Evolutionary conservation across 2,888 invertebrate genomes (phyloP).

Genomic region (Morpho deidamia): DNA sequence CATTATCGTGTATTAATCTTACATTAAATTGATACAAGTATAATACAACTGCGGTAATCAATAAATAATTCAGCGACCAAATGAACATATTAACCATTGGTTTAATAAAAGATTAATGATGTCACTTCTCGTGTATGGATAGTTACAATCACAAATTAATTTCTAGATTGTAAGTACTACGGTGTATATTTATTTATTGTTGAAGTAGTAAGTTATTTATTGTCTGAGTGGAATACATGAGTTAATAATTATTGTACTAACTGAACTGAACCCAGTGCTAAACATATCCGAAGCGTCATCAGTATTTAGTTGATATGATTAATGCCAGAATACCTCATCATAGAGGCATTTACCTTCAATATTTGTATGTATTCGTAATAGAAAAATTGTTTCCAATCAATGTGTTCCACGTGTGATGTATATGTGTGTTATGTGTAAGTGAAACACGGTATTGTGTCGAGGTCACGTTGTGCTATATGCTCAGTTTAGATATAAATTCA

Average conservation of each 20-base stretch:
- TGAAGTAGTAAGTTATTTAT: neutral
- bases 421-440: conserved; percentile 43
- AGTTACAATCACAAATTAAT: neutral
- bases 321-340: too few species aligned
- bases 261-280: neutral
- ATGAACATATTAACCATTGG: too few species aligned
- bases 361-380: conserved; percentile 67
- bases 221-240: too few species aligned
- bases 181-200: conserved; percentile 4
- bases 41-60: too few species aligned
- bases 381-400: conserved; percentile 72
- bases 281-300: conserved; percentile 33
- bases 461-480: conserved; percentile 78
- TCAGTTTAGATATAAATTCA: conserved; percentile 77
- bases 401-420: conserved; percentile 67
- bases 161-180: conserved; percentile 4
- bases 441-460: conserved; percentile 43
- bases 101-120: too few species aligned
- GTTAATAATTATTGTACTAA: too few species aligned
- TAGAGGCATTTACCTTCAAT: conserved; percentile 62
- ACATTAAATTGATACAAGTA: too few species aligned
- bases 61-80: too few species aligned
- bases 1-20: too few species aligned
- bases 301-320: conserved; percentile 47
- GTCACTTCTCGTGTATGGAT: too few species aligned